Base-by-base conservation (phyloP, 2,797 vertebrate genomes). In the Melanotaenia maccullochi region DNA sequence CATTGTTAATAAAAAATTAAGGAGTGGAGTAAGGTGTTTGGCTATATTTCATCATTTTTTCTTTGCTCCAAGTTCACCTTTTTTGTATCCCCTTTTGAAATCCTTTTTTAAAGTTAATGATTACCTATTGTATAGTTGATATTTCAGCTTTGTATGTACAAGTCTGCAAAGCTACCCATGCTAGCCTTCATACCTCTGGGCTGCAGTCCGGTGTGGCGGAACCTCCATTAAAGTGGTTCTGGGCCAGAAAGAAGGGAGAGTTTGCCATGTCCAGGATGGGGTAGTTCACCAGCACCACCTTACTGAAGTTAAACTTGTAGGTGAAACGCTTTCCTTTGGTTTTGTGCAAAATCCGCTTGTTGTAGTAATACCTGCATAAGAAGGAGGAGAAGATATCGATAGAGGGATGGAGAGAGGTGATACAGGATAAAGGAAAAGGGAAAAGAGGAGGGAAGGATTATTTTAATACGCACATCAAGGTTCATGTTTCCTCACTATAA, bases 221-320 rank as follows among this genome's bases (percentile, higher is more conserved):
- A 40, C 93, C 90, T 14, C 94, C 95, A 0, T 93, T 94, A 85
- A 97, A 97, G 85, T 97, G 96, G 68, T 95, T 94, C 73, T 96
- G 96, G 70, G 96, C 93, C 82, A 97, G 90, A 74, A 97, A 95
- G 36, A 97, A 96, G 1, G 96, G 96, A 2, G 95, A 95, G 30
- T 95, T 96, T 0, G 96, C 95, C 95, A 98, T 93, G 44, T 98
- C 97, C 89, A 98, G 89, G 58, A 98, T 92, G 0, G 97, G 97
- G 79, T 97, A 97, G 79, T 97, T 97, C 51, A 97, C 96, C 68
- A 98, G 78, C 40, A 97, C 96, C 1, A 98, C 96, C 87, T 97
- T 97, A 84, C 96, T 97, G 93, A 98, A 98, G 94, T 98, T 98
- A 78, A 98, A 98, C 92, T 98, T 98, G 95, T 98, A 98, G 76